Percentiles rank a stretch among this genome's conserved stretches.
Evolutionary conservation across 2,797 vertebrate species (phyloP).

Genomic region (Coregonus ussuriensis): DNA sequence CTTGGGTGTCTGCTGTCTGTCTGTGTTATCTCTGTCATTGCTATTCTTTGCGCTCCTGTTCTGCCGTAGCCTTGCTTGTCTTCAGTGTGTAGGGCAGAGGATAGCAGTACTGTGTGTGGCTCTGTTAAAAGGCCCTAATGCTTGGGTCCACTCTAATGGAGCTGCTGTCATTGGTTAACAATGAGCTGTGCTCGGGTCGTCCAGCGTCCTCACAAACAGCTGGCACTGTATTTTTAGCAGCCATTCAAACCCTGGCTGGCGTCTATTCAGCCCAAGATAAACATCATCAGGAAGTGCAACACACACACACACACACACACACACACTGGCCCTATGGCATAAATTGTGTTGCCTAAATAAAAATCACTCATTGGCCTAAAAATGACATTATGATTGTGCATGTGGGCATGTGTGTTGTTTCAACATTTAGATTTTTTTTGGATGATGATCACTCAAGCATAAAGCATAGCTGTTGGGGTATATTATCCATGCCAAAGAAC

Average conservation of each 20-base stretch:
- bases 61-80: neutral
- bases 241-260: conserved; percentile 49
- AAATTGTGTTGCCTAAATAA: neutral
- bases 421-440: neutral
- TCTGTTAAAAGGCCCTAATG: conserved; percentile 12
- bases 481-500: neutral
- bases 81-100: neutral
- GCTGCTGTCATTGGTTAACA: conserved; percentile 29
- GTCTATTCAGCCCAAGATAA: conserved; percentile 29
- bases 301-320: neutral
- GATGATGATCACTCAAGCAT: neutral
- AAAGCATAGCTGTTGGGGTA: neutral
- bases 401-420: conserved; percentile 4
- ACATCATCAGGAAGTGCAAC: conserved; percentile 14
- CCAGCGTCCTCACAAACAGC: conserved; percentile 48
- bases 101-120: neutral
- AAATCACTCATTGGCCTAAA: neutral
- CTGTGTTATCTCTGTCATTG: neutral
- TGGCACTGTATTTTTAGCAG: conserved; percentile 66
- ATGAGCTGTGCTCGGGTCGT: neutral
- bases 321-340: neutral
- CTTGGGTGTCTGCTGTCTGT: neutral
- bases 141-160: conserved; percentile 22
- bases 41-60: neutral
- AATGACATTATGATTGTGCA: neutral